Conservation (phyloP, 1,140 invertebrate species). For the Conopomorpha cramerella region DNA sequence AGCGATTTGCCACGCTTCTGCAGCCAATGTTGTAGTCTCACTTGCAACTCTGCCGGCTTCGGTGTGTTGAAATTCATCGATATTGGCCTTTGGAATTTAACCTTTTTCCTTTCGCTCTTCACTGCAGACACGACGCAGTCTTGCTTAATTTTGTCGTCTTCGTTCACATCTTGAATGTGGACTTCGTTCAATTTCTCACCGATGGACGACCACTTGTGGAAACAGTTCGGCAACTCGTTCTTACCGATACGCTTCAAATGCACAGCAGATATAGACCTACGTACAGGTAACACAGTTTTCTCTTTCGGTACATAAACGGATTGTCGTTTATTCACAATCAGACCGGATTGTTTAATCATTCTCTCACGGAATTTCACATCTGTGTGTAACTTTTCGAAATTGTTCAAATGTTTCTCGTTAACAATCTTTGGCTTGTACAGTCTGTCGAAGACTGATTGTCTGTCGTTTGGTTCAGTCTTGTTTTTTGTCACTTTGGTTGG, state of each 20-base stretch:
- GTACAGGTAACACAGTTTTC: slow-evolving; percentile 12
- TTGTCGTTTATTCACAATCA: slow-evolving; percentile 25
- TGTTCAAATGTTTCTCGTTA: slow-evolving; percentile 13
- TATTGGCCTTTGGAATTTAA: slow-evolving; percentile 39
- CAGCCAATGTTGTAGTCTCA: slow-evolving; percentile 54
- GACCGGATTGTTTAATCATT: slow-evolving; percentile 17
- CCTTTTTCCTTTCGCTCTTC: slow-evolving; percentile 47
- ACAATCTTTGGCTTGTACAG: slow-evolving; percentile 38
- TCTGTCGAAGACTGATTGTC: slow-evolving; percentile 36
- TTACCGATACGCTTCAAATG: slow-evolving; percentile 47
- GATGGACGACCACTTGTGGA: slow-evolving; percentile 45
- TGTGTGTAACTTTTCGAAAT: slow-evolving; percentile 20
- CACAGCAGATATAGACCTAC: slow-evolving; percentile 51
- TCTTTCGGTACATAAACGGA: slow-evolving; percentile 17
- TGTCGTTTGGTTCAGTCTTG: neutral
- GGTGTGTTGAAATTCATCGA: slow-evolving; percentile 37
- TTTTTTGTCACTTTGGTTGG: neutral
- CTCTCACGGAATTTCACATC: slow-evolving; percentile 31
- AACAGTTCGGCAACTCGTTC: slow-evolving; percentile 33
- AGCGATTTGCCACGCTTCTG: slow-evolving; percentile 51
- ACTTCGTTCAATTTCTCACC: slow-evolving; percentile 38
- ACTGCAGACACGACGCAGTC: slow-evolving; percentile 37
- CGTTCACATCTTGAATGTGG: slow-evolving; percentile 31
- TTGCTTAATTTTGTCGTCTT: slow-evolving; percentile 26
- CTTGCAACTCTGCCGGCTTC: slow-evolving; percentile 36